A percentile compares a stretch with the other conserved stretches of the same genome.
Conservation (phyloP, 92 coral and sea anemone species). For the Paragorgia papillata region DNA sequence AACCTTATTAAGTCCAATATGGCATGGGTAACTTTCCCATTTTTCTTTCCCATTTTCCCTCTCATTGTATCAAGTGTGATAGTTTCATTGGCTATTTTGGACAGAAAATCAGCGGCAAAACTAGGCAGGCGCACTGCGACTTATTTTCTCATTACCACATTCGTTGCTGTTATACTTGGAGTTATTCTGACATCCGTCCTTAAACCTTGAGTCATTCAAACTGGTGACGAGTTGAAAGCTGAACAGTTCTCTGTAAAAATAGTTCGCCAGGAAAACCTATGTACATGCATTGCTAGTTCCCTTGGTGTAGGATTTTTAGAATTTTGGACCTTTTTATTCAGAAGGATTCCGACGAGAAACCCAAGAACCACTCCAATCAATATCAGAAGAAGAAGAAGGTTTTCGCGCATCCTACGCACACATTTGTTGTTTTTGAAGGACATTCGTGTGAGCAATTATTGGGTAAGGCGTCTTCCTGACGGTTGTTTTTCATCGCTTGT, state of each 20-base stretch:
- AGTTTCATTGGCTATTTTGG: slow-evolving; percentile 67
- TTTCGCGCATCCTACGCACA: slow-evolving; percentile 31
- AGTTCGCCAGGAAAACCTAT: slow-evolving; percentile 88
- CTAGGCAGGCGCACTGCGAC: slow-evolving; percentile 75
- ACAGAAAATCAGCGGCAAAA: slow-evolving; percentile 61
- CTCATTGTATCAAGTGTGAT: not conserved
- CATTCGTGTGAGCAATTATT: too few species aligned
- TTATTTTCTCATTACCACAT: slow-evolving; percentile 76
- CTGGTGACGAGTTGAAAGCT: slow-evolving; percentile 70
- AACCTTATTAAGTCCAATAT: not conserved
- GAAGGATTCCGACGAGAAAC: slow-evolving; percentile 67
- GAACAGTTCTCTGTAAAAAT: slow-evolving; percentile 84
- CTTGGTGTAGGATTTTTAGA: not conserved
- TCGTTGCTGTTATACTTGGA: slow-evolving; percentile 81
- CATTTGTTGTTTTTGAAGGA: too few species aligned
- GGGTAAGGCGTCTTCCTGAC: too few species aligned
- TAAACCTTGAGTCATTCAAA: too few species aligned
- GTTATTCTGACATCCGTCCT: too few species aligned
- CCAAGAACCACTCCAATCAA: slow-evolving; percentile 72
- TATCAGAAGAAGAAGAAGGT: slow-evolving; percentile 68
- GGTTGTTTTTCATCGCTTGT: too few species aligned
- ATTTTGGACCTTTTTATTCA: slow-evolving; percentile 64
- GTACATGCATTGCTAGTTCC: slow-evolving; percentile 59
- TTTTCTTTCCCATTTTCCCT: not conserved
- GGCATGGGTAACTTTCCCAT: not conserved